Conservation (phyloP, 2,888 invertebrate genomes). For the Ochropleura plecta region DNA sequence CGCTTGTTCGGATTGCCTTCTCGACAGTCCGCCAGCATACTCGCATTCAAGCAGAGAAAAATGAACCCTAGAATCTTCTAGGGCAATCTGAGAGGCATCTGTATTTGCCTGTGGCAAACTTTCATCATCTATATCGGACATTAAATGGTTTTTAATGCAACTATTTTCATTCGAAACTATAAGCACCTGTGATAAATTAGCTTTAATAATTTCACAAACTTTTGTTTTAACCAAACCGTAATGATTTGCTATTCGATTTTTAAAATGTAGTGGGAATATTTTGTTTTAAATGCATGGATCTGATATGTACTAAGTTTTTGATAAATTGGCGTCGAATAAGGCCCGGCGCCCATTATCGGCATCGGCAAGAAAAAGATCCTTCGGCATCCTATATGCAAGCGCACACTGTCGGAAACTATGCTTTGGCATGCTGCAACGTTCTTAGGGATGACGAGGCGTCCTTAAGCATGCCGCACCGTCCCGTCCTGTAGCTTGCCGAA, state of each 20-base stretch:
- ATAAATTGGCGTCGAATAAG: no score
- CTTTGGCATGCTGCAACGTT: no score
- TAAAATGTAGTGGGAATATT: conserved; percentile 21
- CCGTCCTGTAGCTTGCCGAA: no score
- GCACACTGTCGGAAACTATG: no score
- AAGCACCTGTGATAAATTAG: conserved; percentile 1
- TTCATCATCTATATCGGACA: conserved; percentile 37
- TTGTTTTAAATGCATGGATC: conserved; percentile 1
- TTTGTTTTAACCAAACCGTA: conserved; percentile 43
- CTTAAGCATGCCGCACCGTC: no score
- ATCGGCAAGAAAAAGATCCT: no score
- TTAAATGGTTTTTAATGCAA: conserved; percentile 3
- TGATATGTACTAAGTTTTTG: conserved; percentile 1
- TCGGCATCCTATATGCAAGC: no score
- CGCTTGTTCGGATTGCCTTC: conserved; percentile 57
- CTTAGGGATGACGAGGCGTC: no score
- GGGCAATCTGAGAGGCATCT: not conserved
- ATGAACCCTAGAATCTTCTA: not conserved
- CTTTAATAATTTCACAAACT: conserved; percentile 20
- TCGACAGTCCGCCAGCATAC: conserved; percentile 64
- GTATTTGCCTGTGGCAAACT: conserved; percentile 1
- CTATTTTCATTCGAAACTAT: not conserved
- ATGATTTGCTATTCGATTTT: conserved; percentile 47
- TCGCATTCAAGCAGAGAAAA: conserved; percentile 71
- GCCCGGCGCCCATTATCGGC: no score